phyloP scores from a whole-genome alignment of 2,113 vertebrate genomes.

The Cyphomyrus discorhynchus region DNA sequence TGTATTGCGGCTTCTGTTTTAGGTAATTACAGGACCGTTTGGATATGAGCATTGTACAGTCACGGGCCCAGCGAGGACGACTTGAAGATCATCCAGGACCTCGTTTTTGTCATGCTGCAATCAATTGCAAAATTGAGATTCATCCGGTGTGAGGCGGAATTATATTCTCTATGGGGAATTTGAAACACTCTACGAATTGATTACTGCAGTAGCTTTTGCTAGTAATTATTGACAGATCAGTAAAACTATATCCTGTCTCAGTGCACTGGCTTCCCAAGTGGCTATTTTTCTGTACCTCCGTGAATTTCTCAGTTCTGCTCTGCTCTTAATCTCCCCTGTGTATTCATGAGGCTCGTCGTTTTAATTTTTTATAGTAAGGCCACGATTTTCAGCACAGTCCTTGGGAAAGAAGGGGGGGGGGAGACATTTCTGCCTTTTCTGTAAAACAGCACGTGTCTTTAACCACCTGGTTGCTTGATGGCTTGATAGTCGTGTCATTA shows the following conservation, averaged over 20 bases:
- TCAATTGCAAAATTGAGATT: not conserved
- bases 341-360: not conserved
- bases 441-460: not conserved
- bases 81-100: not conserved
- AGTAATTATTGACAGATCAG: conserved; percentile 7
- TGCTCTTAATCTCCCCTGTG: not conserved
- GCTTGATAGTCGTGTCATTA: not conserved
- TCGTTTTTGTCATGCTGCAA: not conserved
- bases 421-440: not conserved
- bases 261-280: not conserved
- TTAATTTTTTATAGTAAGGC: not conserved
- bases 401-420: not conserved
- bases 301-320: not conserved
- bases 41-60: not conserved
- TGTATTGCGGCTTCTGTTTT: not conserved
- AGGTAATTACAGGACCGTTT: conserved; percentile 9
- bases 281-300: not conserved
- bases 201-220: not conserved
- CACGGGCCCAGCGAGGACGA: not conserved
- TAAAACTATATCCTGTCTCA: not conserved
- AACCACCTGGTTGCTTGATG: not conserved
- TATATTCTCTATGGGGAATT: not conserved
- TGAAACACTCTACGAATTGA: not conserved
- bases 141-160: not conserved
- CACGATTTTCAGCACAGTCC: not conserved